Base-by-base conservation (phyloP, 2,888 invertebrate species). In the Rosalia funebris region DNA sequence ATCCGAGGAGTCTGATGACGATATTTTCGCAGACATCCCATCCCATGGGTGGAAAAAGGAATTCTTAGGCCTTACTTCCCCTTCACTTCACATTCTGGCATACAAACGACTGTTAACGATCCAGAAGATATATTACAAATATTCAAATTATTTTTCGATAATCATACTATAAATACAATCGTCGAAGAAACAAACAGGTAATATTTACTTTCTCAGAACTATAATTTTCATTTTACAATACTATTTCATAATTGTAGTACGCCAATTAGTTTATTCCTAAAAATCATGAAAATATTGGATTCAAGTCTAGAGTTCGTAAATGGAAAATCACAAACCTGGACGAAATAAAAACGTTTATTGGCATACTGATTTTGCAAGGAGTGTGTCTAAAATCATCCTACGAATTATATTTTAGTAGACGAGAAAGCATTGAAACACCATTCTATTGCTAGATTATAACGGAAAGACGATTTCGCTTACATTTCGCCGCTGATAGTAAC, bases 11-110 rank as follows among this genome's bases (percentile, higher is more conserved):
- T 12, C 34, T 15, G 39, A 39, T 42, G 45, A 41, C 7, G 41
- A 15, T 16, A 15, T 39, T 15, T 15, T 15, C 14, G 14, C 16
- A 41, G 54, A 45, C 45, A 17, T 54, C 9, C 44, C 45, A 12
- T 54, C n/a, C n/a, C n/a, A n/a, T n/a, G 54, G 34, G 31, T 32
- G 17, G 32, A 54, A 32, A 44, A 54, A 7, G 54, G 54, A 11
- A 54, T 44, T 45, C 44, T 45, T n/a, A n/a, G n/a, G n/a, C n/a
- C n/a, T n/a, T n/a, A n/a, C n/a, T n/a, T n/a, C n/a, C n/a, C n/a
- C n/a, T 54, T 54, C 14, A 44, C 34, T 5, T 32, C 16, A 45
- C 15, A 31, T 31, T 44, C 44, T 45, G 54, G 44, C 39, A 44
- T 31, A 12, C 54, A 54, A 17, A 14, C 19, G 11, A 16, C 16